Evolutionary conservation across 2,797 vertebrate genomes (phyloP).

Genomic region (Spatula clypeata): DNA sequence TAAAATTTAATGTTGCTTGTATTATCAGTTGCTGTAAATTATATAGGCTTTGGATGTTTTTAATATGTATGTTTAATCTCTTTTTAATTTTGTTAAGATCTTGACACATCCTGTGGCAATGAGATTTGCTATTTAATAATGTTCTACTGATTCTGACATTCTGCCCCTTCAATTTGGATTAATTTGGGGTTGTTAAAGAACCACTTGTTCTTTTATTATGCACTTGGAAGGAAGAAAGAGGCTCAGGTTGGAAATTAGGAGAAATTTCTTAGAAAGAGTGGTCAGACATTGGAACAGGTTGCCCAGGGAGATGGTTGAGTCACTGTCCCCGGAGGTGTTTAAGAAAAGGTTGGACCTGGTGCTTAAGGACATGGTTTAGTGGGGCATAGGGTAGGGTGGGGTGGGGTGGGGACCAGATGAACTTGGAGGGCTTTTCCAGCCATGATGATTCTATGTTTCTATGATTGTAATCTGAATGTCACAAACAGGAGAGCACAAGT

Average conservation of each 20-base stretch:
- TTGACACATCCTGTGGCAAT: neutral
- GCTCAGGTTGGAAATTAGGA: too few species aligned
- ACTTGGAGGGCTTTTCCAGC: too few species aligned
- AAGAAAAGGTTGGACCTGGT: too few species aligned
- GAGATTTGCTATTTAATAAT: neutral
- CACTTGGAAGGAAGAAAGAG: neutral
- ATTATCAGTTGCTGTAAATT: neutral
- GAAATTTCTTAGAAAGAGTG: too few species aligned
- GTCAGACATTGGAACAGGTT: too few species aligned
- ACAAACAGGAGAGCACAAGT: neutral
- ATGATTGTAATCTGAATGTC: neutral
- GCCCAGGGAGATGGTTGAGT: too few species aligned
- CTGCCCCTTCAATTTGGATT: neutral
- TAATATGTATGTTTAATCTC: neutral
- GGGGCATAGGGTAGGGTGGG: too few species aligned
- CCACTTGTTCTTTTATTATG: neutral
- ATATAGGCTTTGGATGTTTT: neutral
- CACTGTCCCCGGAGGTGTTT: too few species aligned
- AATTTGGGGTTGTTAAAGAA: neutral
- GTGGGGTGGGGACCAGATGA: too few species aligned
- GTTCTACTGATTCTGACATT: neutral
- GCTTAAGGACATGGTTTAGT: too few species aligned
- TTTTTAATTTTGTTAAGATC: neutral
- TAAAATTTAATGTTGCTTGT: neutral
- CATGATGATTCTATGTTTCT: too few species aligned